Evolutionary conservation across 2,113 vertebrate genomes (phyloP).

Genomic region (Pseudolaguvia tuberculata): DNA sequence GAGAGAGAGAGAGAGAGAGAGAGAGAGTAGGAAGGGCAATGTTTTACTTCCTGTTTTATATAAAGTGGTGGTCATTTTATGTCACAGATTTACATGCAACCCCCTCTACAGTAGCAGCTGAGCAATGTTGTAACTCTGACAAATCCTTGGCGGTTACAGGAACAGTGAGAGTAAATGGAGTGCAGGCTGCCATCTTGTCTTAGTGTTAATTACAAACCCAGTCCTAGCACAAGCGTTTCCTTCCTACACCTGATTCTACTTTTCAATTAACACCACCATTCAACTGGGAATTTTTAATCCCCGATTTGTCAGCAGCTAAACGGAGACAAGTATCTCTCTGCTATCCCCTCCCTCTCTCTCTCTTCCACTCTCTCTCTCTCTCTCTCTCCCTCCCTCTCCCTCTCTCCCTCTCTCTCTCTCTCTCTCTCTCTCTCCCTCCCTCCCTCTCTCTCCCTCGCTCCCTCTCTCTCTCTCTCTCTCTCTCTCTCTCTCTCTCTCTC

Average conservation of each 20-base stretch:
- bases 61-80: constrained; percentile 17
- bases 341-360: constrained; percentile 6
- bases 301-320: constrained; percentile 21
- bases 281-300: neutral
- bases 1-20: too few relatives aligned
- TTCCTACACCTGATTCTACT: too few relatives aligned
- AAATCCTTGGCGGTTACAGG: constrained; percentile 27
- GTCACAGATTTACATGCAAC: neutral
- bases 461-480: constrained; percentile 1
- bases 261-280: too few relatives aligned
- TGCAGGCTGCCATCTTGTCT: constrained; percentile 30
- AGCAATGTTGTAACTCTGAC: neutral
- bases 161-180: constrained; percentile 18
- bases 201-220: constrained; percentile 31
- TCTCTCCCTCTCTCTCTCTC: neutral
- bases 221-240: neutral
- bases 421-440: neutral
- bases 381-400: too few relatives aligned
- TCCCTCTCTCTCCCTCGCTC: too few relatives aligned
- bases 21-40: constrained; percentile 17
- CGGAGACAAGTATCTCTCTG: neutral
- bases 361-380: too few relatives aligned
- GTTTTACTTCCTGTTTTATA: neutral
- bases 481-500: neutral
- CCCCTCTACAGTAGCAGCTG: neutral